Evolutionary conservation across 2,797 vertebrate genomes (phyloP), one percentile per base, ranked within the genome.

Genomic region (Alfaro cultratus): DNA sequence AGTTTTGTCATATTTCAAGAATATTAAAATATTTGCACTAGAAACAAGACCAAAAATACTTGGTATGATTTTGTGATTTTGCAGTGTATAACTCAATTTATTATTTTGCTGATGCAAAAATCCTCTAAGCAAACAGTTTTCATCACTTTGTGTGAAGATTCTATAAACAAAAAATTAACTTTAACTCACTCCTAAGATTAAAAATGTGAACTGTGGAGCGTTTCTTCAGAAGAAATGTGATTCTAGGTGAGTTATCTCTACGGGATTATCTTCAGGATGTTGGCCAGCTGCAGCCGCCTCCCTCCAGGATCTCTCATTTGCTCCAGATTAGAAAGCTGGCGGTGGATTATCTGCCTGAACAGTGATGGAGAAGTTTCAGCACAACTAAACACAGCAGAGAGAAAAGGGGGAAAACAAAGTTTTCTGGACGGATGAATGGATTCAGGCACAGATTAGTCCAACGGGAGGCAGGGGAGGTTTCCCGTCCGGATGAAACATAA

Each of bases 191-290:
- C 10, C 11, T n/a, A 15, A 26, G 2, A 5, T 21, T 11, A 41
- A 13, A 23, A 12, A 26, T 67, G 36, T 67, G 5, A 43, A n/a
- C 2, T 29, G 10, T 13, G 67, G 31, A 11, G 36, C 1, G 15
- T 31, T 0, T 51, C 21, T 23, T 16, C 1, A 31, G 8, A 23
- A 10, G 3, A 13, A 8, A 41, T 0, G 2, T 10, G 29, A 45
- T 16, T 15, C 90, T 91, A 60, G 47, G 47, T 0, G 15, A 1
- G 0, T 4, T 60, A 36, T 74, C 67, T 89, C 85, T 87, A 68
- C 46, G 18, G n/a, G 76, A 80, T 79, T 72, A 79, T 53, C 21
- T 53, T 10, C 93, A 93, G 93, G 93, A 93, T 93, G 87, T 82
- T 12, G 46, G 82, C 76, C 93, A 94, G 90, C 92, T 93, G 91